Evolutionary conservation across 2,113 vertebrate genomes (phyloP).

Genomic region (Bos taurus): DNA sequence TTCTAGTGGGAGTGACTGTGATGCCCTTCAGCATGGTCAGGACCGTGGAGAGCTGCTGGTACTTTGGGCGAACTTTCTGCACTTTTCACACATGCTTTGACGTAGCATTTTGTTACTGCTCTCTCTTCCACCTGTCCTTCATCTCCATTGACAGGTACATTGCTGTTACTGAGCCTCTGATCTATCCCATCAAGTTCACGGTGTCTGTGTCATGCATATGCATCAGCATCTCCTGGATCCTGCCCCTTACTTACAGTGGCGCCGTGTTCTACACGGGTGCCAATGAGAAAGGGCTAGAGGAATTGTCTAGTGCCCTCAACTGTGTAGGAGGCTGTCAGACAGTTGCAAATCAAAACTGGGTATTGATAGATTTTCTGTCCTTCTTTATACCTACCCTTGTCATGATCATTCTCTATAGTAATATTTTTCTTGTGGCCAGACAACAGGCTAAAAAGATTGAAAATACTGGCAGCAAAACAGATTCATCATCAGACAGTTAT

Average conservation of each 20-base stretch:
- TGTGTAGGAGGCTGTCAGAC: background rate
- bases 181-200: background rate
- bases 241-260: background rate
- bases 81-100: background rate
- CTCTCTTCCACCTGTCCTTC: background rate
- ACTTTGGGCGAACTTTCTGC: background rate
- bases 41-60: background rate
- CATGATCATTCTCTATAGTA: background rate
- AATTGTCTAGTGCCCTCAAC: background rate
- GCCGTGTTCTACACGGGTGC: background rate
- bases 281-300: background rate
- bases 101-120: fast-evolving
- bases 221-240: background rate
- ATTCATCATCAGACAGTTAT: no score
- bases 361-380: background rate
- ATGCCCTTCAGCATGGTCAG: background rate
- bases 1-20: background rate
- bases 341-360: background rate
- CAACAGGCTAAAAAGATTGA: no score
- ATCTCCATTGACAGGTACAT: background rate
- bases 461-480: no score
- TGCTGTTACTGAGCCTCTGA: background rate
- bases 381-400: background rate
- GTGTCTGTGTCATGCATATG: background rate
- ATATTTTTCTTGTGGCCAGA: background rate